These are phyloP conservation scores for Eupeodes corollae DNA, from an alignment of 1,140 invertebrate genomes.

Conservation along the genomic window DNA sequence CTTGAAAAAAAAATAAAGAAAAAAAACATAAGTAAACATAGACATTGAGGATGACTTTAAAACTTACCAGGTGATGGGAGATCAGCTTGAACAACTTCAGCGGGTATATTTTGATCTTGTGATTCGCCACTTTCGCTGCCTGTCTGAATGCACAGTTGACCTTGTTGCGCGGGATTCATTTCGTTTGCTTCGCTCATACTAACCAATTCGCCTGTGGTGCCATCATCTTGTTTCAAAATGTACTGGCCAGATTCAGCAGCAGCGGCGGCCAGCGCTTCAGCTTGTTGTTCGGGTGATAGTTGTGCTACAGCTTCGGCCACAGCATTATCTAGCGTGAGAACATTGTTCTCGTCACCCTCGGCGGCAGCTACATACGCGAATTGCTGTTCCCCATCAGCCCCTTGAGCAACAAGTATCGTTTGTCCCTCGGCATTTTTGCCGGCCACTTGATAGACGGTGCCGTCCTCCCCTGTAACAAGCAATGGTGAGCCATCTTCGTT, in stretches of 20 bases:
- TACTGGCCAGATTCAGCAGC: conserved; percentile 41
- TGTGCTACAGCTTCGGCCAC: conserved; percentile 44
- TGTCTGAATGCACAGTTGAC: conserved; percentile 36
- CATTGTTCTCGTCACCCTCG: conserved; percentile 47
- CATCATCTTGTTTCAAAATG: conserved; percentile 44
- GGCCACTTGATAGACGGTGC: conserved; percentile 47
- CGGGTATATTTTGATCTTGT: conserved; percentile 58
- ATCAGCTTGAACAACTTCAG: conserved; percentile 69
- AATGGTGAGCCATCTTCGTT: conserved; percentile 42
- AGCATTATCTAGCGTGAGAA: conserved; percentile 48
- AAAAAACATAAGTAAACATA: background rate
- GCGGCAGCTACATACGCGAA: conserved; percentile 59
- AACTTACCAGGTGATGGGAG: conserved; percentile 60
- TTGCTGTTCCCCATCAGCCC: conserved; percentile 56
- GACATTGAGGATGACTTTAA: background rate
- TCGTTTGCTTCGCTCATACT: conserved; percentile 12
- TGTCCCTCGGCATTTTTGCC: conserved; percentile 66
- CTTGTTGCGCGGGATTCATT: conserved; percentile 6
- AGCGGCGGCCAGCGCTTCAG: conserved; percentile 36
- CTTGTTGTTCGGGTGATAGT: conserved; percentile 16
- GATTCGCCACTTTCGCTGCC: conserved; percentile 42
- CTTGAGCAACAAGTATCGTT: conserved; percentile 54
- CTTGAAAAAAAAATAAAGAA: conserved; percentile 33
- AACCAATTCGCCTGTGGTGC: conserved; percentile 17
- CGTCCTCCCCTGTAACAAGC: conserved; percentile 55